Evolutionary conservation across 2,797 vertebrate genomes (phyloP), one percentile per base, ranked within the genome.

Genomic region (Rhincodon typus): DNA sequence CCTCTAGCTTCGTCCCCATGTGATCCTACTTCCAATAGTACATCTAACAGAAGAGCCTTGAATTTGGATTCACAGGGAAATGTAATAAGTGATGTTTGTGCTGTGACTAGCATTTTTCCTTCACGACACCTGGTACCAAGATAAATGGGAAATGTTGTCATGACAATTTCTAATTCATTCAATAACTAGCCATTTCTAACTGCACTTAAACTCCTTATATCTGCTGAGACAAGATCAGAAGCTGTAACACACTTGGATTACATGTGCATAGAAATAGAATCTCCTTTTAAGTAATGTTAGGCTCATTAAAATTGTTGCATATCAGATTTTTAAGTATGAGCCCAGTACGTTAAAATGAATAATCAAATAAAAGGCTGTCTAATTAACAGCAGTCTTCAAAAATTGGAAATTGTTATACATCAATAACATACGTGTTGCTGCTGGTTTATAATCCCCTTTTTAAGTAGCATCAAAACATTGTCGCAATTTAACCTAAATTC

Each of bases 111-210:
- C 50, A 74, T 25, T 95, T 94, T 57, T 5, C 94, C 42, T 95
- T 17, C 27, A 69, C 53, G 46, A 72, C 42, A 57, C 53, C 67
- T 74, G 42, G 69, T 72, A 94, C 25, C 93, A 94, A 72, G n/a
- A 15, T 46, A 94, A 95, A 70, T 94, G 72, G 8, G 10, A 94
- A 8, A 19, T 17, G 70, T 95, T 77, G 70, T 72, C 70, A 77
- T 95, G 94, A 57, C 94, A 95, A 77, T 74, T 95, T 95, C 46
- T 74, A 27, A 94, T 94, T 94, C 94, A 74, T 25, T 94, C 67
- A 70, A 94, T 74, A 74, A 70, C 42, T 38, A 94, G 12, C 67
- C 38, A 30, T 30, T 94, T 23, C 93, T 94, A 74, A 50, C 25
- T 93, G 62, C 27, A 8, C 15, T 72, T 34, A 74, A 12, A 46